phyloP scores from a whole-genome alignment of 2,888 invertebrate genomes.

The Cryptus viduatorius region DNA sequence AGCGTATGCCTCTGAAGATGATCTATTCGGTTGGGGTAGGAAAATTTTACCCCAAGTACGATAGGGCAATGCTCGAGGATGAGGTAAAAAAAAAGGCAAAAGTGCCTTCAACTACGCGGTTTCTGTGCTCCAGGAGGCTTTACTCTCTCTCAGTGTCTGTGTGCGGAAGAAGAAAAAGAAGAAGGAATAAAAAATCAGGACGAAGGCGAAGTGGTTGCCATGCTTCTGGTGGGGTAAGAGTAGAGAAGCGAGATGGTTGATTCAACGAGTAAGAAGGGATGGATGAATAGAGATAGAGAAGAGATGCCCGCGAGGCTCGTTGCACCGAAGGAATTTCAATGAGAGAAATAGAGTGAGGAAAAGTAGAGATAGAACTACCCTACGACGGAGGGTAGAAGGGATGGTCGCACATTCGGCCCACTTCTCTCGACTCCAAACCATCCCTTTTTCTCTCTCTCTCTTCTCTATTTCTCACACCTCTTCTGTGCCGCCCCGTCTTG shows the following conservation, averaged over 20 bases:
- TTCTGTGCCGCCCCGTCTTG: conserved; percentile 67
- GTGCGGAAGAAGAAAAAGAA: conserved; percentile 48
- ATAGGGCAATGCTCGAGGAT: conserved; percentile 8
- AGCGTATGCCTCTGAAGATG: conserved; percentile 81
- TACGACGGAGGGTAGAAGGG: conserved; percentile 39
- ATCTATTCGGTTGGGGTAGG: conserved; percentile 80
- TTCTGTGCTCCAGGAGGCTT: conserved; percentile 24
- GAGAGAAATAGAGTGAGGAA: conserved; percentile 75
- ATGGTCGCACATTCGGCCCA: conserved; percentile 61
- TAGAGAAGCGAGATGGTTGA: conserved; percentile 48
- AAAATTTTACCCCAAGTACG: conserved; percentile 73
- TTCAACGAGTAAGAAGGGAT: conserved; percentile 32
- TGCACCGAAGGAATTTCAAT: conserved; percentile 79
- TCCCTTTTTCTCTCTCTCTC: conserved; percentile 27
- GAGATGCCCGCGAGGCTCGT: conserved; percentile 61
- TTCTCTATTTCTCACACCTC: conserved; percentile 65
- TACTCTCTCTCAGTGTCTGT: neutral
- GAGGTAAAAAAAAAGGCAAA: conserved; percentile 57
- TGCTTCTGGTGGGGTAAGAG: conserved; percentile 52
- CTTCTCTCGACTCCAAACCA: conserved; percentile 47
- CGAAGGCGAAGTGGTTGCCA: conserved; percentile 59
- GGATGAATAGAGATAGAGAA: conserved; percentile 64
- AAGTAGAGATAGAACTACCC: conserved; percentile 61
- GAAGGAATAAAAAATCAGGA: conserved; percentile 64
- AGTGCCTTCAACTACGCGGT: conserved; percentile 42